These are phyloP conservation scores for Caenorhabditis parvicauda DNA, from an alignment of 2,888 invertebrate species.

Conservation along the genomic window DNA sequence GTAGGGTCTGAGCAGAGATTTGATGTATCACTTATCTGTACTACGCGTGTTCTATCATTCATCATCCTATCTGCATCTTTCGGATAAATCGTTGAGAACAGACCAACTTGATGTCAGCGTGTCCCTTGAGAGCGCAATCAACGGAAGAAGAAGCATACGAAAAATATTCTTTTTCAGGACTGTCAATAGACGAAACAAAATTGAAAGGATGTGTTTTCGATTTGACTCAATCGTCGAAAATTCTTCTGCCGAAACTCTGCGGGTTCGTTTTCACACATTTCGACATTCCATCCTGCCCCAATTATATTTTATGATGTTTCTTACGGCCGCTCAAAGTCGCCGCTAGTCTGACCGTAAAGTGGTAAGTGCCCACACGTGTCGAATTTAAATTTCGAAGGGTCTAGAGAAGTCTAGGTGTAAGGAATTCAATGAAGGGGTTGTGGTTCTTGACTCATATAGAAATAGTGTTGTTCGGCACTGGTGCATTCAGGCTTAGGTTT, in stretches of 20 bases:
- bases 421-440: too few relatives aligned
- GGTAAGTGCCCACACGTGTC: too few relatives aligned
- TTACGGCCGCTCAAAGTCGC: not conserved
- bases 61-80: not conserved
- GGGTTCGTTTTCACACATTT: conserved; percentile 32
- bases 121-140: conserved; percentile 5
- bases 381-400: too few relatives aligned
- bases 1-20: too few relatives aligned
- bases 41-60: too few relatives aligned
- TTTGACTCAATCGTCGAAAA: conserved; percentile 38
- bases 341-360: not conserved
- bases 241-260: conserved; percentile 40
- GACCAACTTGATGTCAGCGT: not conserved
- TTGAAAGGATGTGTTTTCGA: conserved; percentile 53
- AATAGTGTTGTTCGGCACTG: too few relatives aligned
- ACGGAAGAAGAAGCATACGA: not conserved
- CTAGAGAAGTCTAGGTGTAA: too few relatives aligned
- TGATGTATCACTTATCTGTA: too few relatives aligned
- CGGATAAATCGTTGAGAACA: not conserved
- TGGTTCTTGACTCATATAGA: too few relatives aligned
- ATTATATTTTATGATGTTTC: not conserved
- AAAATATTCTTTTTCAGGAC: conserved; percentile 25
- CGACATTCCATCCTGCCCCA: not conserved
- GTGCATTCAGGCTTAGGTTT: too few relatives aligned
- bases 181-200: conserved; percentile 29